Conservation (phyloP, 2,797 vertebrate species). For the Enteromius treurensis region DNA sequence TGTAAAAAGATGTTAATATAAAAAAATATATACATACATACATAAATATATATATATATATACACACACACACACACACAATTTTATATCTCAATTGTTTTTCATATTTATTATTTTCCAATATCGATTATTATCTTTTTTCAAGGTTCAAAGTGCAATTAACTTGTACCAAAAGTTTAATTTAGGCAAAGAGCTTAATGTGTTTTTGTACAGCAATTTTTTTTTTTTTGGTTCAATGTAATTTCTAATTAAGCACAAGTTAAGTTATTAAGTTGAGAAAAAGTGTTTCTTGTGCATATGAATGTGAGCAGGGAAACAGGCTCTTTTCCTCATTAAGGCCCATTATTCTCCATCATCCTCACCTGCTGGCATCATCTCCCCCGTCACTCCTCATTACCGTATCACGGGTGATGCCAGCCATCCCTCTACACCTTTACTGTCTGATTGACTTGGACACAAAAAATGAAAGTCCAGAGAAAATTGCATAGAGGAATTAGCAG, state of each 20-base stretch:
- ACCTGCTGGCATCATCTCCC: slow-evolving; percentile 54
- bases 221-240: slow-evolving; percentile 1
- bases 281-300: slow-evolving; percentile 19
- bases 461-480: slow-evolving; percentile 76
- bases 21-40: too few relatives aligned
- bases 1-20: too few relatives aligned
- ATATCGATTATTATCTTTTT: neutral
- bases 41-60: too few relatives aligned
- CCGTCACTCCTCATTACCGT: slow-evolving; percentile 54
- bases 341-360: slow-evolving; percentile 56
- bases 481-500: slow-evolving; percentile 55
- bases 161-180: neutral
- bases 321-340: slow-evolving; percentile 73
- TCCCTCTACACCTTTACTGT: slow-evolving; percentile 37
- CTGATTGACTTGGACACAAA: slow-evolving; percentile 83
- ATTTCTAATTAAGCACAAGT: slow-evolving; percentile 21
- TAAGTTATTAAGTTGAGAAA: slow-evolving; percentile 28
- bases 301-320: slow-evolving; percentile 58
- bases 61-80: too few relatives aligned
- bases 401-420: slow-evolving; percentile 42
- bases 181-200: neutral
- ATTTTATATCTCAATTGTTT: neutral
- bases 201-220: neutral
- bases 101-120: neutral
- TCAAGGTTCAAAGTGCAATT: neutral